A percentile compares a stretch with the other conserved stretches of the same genome.
Evolutionary conservation across 2,888 invertebrate genomes (phyloP).

Genomic region (Lithodes maja): DNA sequence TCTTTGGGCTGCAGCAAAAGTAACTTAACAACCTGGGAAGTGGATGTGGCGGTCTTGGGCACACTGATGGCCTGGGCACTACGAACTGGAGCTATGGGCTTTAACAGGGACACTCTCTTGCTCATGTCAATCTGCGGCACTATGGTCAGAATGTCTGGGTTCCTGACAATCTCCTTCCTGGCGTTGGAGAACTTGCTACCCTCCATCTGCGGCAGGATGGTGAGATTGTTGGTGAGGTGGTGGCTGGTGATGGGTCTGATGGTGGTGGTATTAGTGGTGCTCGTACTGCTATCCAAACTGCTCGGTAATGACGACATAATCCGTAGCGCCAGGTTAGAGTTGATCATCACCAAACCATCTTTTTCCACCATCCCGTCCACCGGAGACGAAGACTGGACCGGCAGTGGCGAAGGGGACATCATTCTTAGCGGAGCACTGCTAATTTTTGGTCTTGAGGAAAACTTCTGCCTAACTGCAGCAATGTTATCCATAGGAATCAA

Average conservation of each 20-base stretch:
- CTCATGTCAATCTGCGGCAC: conserved; percentile 67
- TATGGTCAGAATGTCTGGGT: conserved; percentile 69
- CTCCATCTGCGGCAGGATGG: conserved; percentile 69
- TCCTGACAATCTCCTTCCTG: conserved; percentile 38
- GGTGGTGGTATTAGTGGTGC: conserved; percentile 55
- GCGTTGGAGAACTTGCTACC: conserved; percentile 40
- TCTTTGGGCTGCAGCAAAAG: conserved; percentile 63
- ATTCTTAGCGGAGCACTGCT: conserved; percentile 47
- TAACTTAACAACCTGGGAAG: conserved; percentile 62
- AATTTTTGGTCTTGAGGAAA: conserved; percentile 36
- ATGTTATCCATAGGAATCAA: conserved; percentile 59
- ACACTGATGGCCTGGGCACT: conserved; percentile 8
- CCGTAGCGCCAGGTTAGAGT: conserved; percentile 64
- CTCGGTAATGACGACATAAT: conserved; percentile 65
- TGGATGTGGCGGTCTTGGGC: conserved; percentile 7
- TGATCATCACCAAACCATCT: conserved; percentile 68
- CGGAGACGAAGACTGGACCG: conserved; percentile 29
- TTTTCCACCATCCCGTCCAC: conserved; percentile 52
- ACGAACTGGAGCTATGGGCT: conserved; percentile 20
- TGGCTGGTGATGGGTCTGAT: conserved; percentile 49
- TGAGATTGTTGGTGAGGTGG: conserved; percentile 52
- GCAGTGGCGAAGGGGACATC: conserved; percentile 39
- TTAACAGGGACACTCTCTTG: conserved; percentile 43
- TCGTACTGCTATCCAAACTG: conserved; percentile 30
- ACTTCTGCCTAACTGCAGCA: conserved; percentile 41